These are phyloP conservation scores for Helicoverpa assulta DNA, from an alignment of 2,888 invertebrate species.

Conservation along the genomic window DNA sequence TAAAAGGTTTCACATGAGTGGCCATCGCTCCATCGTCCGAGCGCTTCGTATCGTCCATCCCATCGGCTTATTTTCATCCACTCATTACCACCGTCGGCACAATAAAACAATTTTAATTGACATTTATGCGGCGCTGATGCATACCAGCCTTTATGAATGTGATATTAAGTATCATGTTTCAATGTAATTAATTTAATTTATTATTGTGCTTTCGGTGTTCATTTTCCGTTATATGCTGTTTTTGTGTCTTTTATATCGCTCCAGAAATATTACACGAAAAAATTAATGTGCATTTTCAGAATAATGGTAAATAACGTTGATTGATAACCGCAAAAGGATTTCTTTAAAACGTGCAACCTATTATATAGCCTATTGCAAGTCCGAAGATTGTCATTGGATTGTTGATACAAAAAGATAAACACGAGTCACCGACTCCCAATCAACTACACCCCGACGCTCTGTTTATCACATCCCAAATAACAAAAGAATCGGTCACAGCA, in stretches of 20 bases:
- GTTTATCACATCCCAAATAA: constrained; percentile 8
- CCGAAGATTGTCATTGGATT: background rate
- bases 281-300: no score
- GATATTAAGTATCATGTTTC: constrained; percentile 65
- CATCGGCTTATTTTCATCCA: constrained; percentile 47
- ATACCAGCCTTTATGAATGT: constrained; percentile 60
- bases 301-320: no score
- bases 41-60: constrained; percentile 24
- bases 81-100: constrained; percentile 61
- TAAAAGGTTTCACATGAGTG: constrained; percentile 29
- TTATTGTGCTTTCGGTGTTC: constrained; percentile 40
- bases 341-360: no score
- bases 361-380: background rate
- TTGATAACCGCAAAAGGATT: no score
- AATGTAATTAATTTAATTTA: constrained; percentile 65
- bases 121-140: constrained; percentile 66
- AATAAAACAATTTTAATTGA: constrained; percentile 71
- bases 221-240: constrained; percentile 4
- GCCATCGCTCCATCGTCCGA: constrained; percentile 9
- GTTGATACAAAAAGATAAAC: background rate
- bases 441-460: constrained; percentile 21
- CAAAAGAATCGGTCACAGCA: constrained; percentile 22
- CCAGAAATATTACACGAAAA: no score
- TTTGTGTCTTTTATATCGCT: background rate
- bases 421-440: constrained; percentile 23